A percentile compares a stretch with the other conserved stretches of the same genome.
Conservation (phyloP, 2,888 invertebrate genomes). For the Heteromurus nitidus region DNA sequence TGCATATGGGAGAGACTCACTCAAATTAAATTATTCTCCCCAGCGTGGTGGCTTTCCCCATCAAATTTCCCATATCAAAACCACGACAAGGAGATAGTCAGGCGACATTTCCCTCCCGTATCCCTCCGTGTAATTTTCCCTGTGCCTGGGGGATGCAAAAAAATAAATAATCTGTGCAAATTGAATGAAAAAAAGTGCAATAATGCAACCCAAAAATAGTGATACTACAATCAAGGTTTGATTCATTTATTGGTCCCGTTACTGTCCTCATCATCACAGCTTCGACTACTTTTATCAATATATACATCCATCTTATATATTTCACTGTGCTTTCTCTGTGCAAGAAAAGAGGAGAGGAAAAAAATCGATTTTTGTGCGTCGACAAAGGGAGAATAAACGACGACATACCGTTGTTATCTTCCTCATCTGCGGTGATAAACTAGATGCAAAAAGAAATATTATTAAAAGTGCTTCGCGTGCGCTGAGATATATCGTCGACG, state of each 20-base stretch:
- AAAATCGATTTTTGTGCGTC: not conserved
- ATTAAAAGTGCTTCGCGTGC: not conserved
- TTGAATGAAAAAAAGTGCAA: slow-evolving; percentile 17
- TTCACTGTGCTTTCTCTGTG: too few relatives aligned
- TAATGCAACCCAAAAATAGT: not conserved
- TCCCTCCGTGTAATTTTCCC: too few relatives aligned
- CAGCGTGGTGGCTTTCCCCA: slow-evolving; percentile 1
- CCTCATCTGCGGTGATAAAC: not conserved
- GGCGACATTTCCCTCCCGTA: slow-evolving; percentile 1
- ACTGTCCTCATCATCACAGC: too few relatives aligned
- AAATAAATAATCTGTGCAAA: not conserved
- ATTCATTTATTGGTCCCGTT: not conserved
- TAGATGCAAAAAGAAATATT: not conserved
- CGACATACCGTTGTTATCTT: slow-evolving; percentile 3
- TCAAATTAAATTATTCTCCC: slow-evolving; percentile 34
- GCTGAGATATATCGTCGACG: not conserved
- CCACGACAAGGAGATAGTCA: slow-evolving; percentile 23
- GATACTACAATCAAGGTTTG: not conserved
- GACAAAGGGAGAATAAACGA: not conserved
- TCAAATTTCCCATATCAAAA: not conserved
- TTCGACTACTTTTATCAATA: too few relatives aligned
- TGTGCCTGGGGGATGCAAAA: not conserved
- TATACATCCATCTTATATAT: too few relatives aligned
- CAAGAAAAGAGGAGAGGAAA: too few relatives aligned
- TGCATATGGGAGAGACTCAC: slow-evolving; percentile 15